phyloP scores from a whole-genome alignment of 2,888 invertebrate genomes.

The Miltochrista miniata region DNA sequence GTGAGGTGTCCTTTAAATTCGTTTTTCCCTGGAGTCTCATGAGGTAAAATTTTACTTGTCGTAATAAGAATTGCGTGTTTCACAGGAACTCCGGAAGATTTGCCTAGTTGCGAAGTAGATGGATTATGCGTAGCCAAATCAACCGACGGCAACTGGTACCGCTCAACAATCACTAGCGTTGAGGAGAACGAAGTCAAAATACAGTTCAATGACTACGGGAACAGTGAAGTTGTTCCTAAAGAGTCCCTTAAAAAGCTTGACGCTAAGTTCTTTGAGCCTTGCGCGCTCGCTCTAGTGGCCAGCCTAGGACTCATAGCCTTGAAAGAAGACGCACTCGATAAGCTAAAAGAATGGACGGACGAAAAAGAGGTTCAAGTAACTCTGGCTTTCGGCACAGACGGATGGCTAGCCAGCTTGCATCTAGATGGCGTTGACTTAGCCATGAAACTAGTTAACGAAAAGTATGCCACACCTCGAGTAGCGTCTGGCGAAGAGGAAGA shows the following conservation, averaged over 20 bases:
- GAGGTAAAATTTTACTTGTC: neutral
- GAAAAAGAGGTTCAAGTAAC: conserved; percentile 82
- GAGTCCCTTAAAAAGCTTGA: conserved; percentile 76
- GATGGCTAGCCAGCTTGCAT: conserved; percentile 83
- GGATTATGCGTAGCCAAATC: conserved; percentile 85
- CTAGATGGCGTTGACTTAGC: conserved; percentile 78
- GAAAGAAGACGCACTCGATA: conserved; percentile 63
- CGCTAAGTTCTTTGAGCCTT: conserved; percentile 71
- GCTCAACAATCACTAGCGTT: conserved; percentile 80
- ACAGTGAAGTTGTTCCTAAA: conserved; percentile 81
- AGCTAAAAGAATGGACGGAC: conserved; percentile 67
- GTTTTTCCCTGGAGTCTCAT: no score
- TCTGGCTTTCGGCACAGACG: conserved; percentile 76
- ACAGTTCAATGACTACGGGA: conserved; percentile 88
- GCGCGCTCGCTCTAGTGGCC: conserved; percentile 64
- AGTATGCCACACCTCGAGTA: conserved; percentile 63
- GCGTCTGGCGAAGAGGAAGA: conserved; percentile 42
- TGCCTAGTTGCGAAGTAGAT: conserved; percentile 74
- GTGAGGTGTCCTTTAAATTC: no score
- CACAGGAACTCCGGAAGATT: conserved; percentile 62
- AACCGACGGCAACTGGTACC: conserved; percentile 88
- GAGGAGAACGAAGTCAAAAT: conserved; percentile 76
- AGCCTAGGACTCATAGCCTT: conserved; percentile 66
- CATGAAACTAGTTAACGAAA: conserved; percentile 71
- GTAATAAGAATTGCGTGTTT: conserved; percentile 8